Evolutionary conservation across 2,888 invertebrate species (phyloP).

Genomic region (Eupithecia subumbrata): DNA sequence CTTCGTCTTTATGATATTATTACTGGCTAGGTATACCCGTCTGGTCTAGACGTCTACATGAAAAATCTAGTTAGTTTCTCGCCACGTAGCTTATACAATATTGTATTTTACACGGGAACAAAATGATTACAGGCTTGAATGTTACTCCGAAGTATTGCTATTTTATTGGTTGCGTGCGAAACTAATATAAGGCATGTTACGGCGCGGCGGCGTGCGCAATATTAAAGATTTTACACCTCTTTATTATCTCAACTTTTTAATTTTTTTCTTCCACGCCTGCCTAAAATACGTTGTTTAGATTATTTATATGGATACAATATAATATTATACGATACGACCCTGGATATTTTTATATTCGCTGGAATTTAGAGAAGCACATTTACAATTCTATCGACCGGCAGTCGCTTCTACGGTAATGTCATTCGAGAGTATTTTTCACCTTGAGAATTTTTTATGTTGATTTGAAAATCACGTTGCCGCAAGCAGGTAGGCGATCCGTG

Average conservation of each 20-base stretch:
- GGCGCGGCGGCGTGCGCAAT: conserved; percentile 62
- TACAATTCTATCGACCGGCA: conserved; percentile 75
- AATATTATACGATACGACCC: conserved; percentile 23
- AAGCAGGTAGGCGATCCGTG: conserved; percentile 56
- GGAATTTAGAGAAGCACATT: conserved; percentile 64
- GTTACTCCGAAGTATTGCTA: conserved; percentile 29
- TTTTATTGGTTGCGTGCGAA: conserved; percentile 61
- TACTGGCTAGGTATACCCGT: conserved; percentile 21
- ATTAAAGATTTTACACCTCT: conserved; percentile 71
- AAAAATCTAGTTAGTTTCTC: conserved; percentile 20
- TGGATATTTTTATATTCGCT: conserved; percentile 41
- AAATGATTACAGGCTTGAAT: conserved; percentile 2
- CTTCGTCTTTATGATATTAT: conserved; percentile 26
- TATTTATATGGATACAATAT: conserved; percentile 44
- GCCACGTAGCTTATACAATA: conserved; percentile 6
- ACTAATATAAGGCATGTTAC: conserved; percentile 55
- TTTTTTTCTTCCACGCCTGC: conserved; percentile 51
- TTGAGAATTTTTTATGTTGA: conserved; percentile 67
- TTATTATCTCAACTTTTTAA: conserved; percentile 55
- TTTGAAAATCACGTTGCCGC: conserved; percentile 55
- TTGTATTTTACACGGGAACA: conserved; percentile 14
- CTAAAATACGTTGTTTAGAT: conserved; percentile 24
- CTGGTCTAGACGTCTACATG: conserved; percentile 37
- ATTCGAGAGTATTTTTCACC: conserved; percentile 73
- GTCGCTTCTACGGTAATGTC: conserved; percentile 59